Evolutionary conservation across 2,888 invertebrate genomes (phyloP).

Genomic region (Drosophila anceps): DNA sequence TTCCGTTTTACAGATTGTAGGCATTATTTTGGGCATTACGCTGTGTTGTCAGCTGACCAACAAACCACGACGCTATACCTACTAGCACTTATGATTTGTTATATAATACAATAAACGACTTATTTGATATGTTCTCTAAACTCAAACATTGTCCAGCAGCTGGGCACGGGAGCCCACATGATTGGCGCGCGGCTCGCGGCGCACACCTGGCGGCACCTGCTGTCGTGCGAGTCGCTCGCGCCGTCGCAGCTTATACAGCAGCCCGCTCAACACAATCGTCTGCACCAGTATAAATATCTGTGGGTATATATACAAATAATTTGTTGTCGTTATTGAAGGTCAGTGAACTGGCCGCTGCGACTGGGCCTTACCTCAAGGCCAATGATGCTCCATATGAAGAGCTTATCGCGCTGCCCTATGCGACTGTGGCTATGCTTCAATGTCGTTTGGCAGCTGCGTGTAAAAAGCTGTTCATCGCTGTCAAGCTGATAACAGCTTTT

Average conservation of each 20-base stretch:
- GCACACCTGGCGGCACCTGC: conserved; percentile 63
- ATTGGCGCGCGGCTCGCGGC: conserved; percentile 67
- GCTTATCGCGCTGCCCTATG: conserved; percentile 71
- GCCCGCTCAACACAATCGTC: conserved; percentile 56
- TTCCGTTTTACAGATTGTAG: conserved; percentile 59
- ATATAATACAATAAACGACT: conserved; percentile 41
- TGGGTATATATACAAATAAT: conserved; percentile 11
- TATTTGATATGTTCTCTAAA: conserved; percentile 20
- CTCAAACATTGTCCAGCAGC: conserved; percentile 59
- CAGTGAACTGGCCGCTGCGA: conserved; percentile 36
- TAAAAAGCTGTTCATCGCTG: conserved; percentile 39
- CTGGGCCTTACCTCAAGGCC: conserved; percentile 68
- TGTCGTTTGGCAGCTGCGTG: conserved; percentile 71
- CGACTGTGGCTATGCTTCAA: conserved; percentile 58
- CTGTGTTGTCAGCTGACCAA: conserved; percentile 77
- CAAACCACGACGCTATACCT: conserved; percentile 75
- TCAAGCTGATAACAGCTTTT: conserved; percentile 69
- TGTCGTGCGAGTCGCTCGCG: conserved; percentile 43
- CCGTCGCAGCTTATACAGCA: conserved; percentile 61
- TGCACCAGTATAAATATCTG: conserved; percentile 67
- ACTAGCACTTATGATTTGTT: conserved; percentile 60
- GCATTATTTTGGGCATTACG: conserved; percentile 69
- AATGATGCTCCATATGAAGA: conserved; percentile 76
- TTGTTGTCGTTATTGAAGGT: conserved; percentile 13
- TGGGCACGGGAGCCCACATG: conserved; percentile 71